A percentile compares a stretch with the other conserved stretches of the same genome.
These are phyloP conservation scores for Pristiophorus japonicus DNA, from an alignment of 2,113 vertebrate genomes.

Conservation along the genomic window DNA sequence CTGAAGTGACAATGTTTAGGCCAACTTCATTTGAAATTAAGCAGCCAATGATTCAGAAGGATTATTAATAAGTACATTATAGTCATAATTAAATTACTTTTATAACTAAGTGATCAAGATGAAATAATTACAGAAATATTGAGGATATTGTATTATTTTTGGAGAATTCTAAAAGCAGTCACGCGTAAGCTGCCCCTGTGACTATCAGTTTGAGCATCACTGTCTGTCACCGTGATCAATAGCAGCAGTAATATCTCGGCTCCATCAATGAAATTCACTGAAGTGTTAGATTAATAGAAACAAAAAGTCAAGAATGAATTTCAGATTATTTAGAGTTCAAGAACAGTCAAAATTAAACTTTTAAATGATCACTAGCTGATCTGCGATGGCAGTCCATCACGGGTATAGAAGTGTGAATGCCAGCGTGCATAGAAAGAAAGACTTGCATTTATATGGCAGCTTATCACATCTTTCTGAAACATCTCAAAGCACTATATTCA, in stretches of 20 bases:
- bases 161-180: conserved; percentile 21
- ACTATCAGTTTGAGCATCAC: conserved; percentile 36
- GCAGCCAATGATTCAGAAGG: neutral
- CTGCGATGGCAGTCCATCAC: neutral
- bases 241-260: conserved; percentile 29
- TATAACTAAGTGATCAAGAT: neutral
- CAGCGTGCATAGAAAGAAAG: neutral
- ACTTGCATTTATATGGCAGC: neutral
- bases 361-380: conserved; percentile 27
- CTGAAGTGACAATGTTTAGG: neutral
- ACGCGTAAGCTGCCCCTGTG: neutral
- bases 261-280: conserved; percentile 35
- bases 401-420: neutral
- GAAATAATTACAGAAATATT: neutral
- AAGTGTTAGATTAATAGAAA: conserved; percentile 38
- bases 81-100: conserved; percentile 19
- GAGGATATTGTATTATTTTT: conserved; percentile 7
- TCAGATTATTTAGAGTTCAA: conserved; percentile 37
- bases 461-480: conserved; percentile 1
- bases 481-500: neutral
- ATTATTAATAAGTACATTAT: conserved; percentile 14
- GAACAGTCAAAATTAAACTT: conserved; percentile 38
- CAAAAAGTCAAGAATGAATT: conserved; percentile 36
- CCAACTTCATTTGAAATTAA: conserved; percentile 7
- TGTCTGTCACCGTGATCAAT: conserved; percentile 32